Base-by-base conservation (phyloP, 2,797 vertebrate genomes). In the Pantherophis vulpinus region DNA sequence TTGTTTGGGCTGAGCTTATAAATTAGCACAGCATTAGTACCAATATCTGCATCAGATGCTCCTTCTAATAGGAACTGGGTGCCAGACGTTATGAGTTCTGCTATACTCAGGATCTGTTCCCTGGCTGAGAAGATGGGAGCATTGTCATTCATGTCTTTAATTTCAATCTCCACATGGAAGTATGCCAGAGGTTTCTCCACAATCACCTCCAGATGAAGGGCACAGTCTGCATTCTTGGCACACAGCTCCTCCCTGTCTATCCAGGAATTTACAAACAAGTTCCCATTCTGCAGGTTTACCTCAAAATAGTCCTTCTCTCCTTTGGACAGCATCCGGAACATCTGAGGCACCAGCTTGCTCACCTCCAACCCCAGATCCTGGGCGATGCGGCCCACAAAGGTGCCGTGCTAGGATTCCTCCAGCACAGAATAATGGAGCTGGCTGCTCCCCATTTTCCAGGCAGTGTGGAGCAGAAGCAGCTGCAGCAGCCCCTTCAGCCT, bases 211-310 rank as follows among this genome's bases (percentile, higher is more conserved):
- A 74, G 70, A 37, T 74, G 70, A 74, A 74, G n/a, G 16, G 20
- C 32, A 74, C 70, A 74, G 70, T 4, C 70, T 37, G 98, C 97
- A 95, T 56, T 94, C 51, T 94, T 79, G 92, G 98, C 98, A 55
- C 98, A 99, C 94, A 98, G 95, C 93, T 98, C 98, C 93, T 99
- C 70, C 32, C 70, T 74, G 32, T 74, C 70, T 74, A 37, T 74
- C 70, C 16, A 98, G 60, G 60, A 61, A 27, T 61, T 61, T 61
- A 61, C 60, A 61, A 61, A 61, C 60, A 61, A 97, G 94, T 98
- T 98, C 27, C 98, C 98, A 42, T 98, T 98, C 91, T 98, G 96
- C 95, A 96, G 95, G 93, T 98, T 98, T 94, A 98, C 97, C 63
- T 97, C 96, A 91, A 98, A 98, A 93, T 97, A 96, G 25, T 94